A percentile compares a stretch with the other conserved stretches of the same genome.
Evolutionary conservation across 64 coral and sea anemone species (phyloP).

Genomic region (Anthopleura sola): DNA sequence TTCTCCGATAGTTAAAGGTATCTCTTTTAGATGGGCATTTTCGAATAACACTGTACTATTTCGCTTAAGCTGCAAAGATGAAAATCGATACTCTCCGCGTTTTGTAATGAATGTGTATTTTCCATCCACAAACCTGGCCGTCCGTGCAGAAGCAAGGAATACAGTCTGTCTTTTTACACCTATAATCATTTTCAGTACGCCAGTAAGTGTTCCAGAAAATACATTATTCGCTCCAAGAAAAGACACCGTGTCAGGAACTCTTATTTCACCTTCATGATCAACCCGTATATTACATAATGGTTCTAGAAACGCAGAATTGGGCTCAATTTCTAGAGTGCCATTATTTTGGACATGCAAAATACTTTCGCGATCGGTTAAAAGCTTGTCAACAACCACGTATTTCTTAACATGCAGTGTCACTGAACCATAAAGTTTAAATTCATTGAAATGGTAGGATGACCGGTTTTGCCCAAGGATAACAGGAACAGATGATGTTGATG

Average conservation of each 20-base stretch:
- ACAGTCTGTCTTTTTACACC: constrained; percentile 59
- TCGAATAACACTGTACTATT: constrained; percentile 82
- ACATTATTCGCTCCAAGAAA: constrained; percentile 74
- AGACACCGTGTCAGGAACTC: constrained; percentile 77
- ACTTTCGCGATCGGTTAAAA: constrained; percentile 66
- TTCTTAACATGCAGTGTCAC: constrained; percentile 69
- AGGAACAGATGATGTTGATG: constrained; percentile 36
- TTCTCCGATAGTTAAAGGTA: constrained; percentile 69
- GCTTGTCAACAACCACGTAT: constrained; percentile 41
- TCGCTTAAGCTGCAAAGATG: constrained; percentile 67
- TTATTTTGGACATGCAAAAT: constrained; percentile 68
- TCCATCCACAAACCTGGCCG: constrained; percentile 87
- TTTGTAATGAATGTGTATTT: constrained; percentile 92
- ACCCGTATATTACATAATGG: constrained; percentile 79
- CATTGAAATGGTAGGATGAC: constrained; percentile 50
- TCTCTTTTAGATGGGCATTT: constrained; percentile 57
- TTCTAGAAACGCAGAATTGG: constrained; percentile 33
- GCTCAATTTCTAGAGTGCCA: constrained; percentile 61
- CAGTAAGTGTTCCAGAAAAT: constrained; percentile 84
- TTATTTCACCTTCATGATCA: constrained; percentile 75
- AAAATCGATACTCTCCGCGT: constrained; percentile 96
- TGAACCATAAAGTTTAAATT: constrained; percentile 59
- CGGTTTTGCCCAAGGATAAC: constrained; percentile 61
- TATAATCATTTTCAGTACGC: constrained; percentile 90
- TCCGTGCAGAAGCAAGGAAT: constrained; percentile 75